phyloP scores from a whole-genome alignment of 2,888 invertebrate species.

The Xylophagus ater region DNA sequence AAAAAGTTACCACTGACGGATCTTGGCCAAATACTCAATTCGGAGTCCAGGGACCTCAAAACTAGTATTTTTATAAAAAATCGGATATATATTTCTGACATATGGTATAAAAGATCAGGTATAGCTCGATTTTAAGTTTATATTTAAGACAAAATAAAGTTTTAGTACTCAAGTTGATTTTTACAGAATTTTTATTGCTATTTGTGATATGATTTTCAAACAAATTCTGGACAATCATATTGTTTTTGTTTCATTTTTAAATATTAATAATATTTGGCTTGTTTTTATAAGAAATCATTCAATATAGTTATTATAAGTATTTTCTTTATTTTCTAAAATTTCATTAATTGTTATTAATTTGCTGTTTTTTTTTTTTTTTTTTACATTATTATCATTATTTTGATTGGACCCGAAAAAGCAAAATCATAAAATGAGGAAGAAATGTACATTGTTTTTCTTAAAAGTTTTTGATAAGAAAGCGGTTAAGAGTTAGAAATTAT shows the following conservation, averaged over 20 bases:
- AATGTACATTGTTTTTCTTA: too few relatives aligned
- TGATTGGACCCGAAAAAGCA: slow-evolving; percentile 11
- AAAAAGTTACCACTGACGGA: too few relatives aligned
- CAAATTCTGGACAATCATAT: background rate
- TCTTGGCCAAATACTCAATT: too few relatives aligned
- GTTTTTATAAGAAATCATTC: background rate
- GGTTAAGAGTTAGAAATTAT: too few relatives aligned
- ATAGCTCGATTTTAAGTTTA: too few relatives aligned
- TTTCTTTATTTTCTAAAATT: slow-evolving; percentile 1
- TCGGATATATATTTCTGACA: too few relatives aligned
- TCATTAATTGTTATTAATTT: background rate
- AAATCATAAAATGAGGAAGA: slow-evolving; percentile 2
- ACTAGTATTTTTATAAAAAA: too few relatives aligned
- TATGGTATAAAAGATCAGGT: too few relatives aligned
- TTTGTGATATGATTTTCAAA: slow-evolving; percentile 11
- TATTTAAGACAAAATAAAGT: slow-evolving; percentile 11
- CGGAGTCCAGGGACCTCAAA: too few relatives aligned
- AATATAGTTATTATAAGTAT: too few relatives aligned
- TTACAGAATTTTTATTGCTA: slow-evolving; percentile 9
- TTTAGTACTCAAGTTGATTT: too few relatives aligned
- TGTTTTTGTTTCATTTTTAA: background rate
- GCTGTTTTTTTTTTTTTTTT: background rate
- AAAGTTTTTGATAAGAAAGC: too few relatives aligned
- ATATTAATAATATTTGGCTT: background rate
- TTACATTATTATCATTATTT: background rate